phyloP scores from a whole-genome alignment of 2,797 vertebrate genomes.

The Semaprochilodus insignis region DNA sequence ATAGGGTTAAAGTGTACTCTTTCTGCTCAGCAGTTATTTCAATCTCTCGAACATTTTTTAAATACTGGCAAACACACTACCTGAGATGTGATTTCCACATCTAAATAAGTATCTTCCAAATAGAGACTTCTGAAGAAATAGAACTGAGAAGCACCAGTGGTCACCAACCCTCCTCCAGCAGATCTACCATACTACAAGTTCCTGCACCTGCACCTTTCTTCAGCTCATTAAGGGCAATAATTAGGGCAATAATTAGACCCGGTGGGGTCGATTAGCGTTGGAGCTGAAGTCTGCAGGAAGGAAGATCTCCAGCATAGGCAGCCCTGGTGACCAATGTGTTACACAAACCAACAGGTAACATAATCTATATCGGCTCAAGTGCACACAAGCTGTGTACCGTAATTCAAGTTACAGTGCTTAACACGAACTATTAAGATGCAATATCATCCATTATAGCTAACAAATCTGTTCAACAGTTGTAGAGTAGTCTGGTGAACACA shows the following conservation, averaged over 20 bases:
- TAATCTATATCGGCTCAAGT: background rate
- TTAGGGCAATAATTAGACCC: too few species aligned
- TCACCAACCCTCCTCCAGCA: too few species aligned
- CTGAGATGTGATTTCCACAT: background rate
- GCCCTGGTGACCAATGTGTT: too few species aligned
- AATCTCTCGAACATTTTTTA: background rate
- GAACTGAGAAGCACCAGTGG: constrained; percentile 1
- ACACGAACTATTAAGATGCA: background rate
- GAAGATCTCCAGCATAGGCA: too few species aligned
- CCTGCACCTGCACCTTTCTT: too few species aligned
- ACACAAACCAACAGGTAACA: background rate
- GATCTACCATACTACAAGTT: too few species aligned
- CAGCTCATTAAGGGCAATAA: too few species aligned
- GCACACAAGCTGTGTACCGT: background rate
- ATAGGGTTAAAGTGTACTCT: constrained; percentile 6
- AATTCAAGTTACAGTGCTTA: background rate
- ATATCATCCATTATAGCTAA: background rate
- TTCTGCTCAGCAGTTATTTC: constrained; percentile 2
- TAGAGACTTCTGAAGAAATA: background rate
- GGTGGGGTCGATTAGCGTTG: too few species aligned
- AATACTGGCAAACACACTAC: background rate
- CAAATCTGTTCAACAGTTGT: background rate
- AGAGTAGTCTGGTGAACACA: background rate
- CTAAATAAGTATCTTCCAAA: background rate
- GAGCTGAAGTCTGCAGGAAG: too few species aligned